phyloP scores from a whole-genome alignment of 2,888 invertebrate species.

The Platypus cylindrus region DNA sequence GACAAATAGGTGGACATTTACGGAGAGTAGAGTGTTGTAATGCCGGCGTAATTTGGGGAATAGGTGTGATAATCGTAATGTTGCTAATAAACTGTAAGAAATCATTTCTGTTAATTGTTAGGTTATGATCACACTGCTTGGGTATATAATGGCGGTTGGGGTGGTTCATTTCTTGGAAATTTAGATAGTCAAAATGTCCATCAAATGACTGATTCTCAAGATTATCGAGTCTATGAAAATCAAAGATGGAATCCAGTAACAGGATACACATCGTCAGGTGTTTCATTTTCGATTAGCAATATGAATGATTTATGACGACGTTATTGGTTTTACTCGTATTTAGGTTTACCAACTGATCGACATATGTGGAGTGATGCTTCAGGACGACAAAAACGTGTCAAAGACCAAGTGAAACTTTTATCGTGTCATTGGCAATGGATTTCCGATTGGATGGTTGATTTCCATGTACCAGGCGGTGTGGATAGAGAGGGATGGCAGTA shows the following conservation, averaged over 20 bases:
- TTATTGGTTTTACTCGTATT: no score
- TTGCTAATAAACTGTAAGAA: neutral
- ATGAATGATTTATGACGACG: no score
- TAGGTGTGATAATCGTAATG: constrained; percentile 37
- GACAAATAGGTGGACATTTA: constrained; percentile 78
- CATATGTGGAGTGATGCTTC: constrained; percentile 87
- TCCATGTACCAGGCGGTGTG: constrained; percentile 76
- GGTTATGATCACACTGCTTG: constrained; percentile 77
- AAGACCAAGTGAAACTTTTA: constrained; percentile 74
- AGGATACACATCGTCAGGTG: constrained; percentile 66
- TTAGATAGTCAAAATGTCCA: constrained; percentile 47
- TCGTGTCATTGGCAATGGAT: constrained; percentile 86
- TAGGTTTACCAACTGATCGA: constrained; percentile 70
- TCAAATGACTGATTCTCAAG: constrained; percentile 73
- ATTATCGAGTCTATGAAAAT: constrained; percentile 84
- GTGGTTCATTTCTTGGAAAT: constrained; percentile 64
- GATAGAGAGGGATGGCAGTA: constrained; percentile 93
- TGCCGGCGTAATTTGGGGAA: constrained; percentile 80
- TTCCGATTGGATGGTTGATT: constrained; percentile 89
- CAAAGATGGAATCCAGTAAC: constrained; percentile 89
- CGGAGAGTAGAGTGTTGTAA: constrained; percentile 62
- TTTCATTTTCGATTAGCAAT: no score
- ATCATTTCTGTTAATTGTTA: constrained; percentile 4
- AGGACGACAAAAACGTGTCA: constrained; percentile 69
- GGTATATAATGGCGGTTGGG: constrained; percentile 84